These are phyloP conservation scores for Bostrychus sinensis DNA, from an alignment of 2,113 vertebrate species.

Conservation along the genomic window DNA sequence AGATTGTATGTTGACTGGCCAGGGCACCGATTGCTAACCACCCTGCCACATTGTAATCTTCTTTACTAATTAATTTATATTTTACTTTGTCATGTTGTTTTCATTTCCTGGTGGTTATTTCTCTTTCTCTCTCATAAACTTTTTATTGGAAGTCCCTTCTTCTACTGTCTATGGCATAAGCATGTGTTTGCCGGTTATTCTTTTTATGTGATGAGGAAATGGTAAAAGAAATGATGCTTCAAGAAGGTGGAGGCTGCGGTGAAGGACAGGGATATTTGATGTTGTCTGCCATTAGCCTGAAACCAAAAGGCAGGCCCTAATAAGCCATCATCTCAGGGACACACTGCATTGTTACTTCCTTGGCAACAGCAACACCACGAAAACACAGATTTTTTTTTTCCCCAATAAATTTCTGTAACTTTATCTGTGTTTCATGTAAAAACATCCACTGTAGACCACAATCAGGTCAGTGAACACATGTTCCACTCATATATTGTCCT, in stretches of 20 bases:
- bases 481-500: conserved; percentile 29
- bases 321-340: conserved; percentile 57
- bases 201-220: background rate
- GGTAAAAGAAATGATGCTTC: conserved; percentile 29
- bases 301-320: conserved; percentile 41
- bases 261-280: conserved; percentile 46
- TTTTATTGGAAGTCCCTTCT: background rate
- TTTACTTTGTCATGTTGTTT: background rate
- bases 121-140: too few species aligned
- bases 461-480: conserved; percentile 43
- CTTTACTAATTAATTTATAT: too few species aligned
- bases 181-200: background rate
- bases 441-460: conserved; percentile 16
- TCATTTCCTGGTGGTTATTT: background rate
- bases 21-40: too few species aligned
- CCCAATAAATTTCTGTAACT: background rate
- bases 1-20: too few species aligned
- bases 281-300: conserved; percentile 26
- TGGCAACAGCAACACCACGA: background rate
- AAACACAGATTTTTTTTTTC: background rate
- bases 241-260: conserved; percentile 34
- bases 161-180: background rate
- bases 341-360: conserved; percentile 34
- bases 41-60: too few species aligned
- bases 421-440: background rate